Conservation (phyloP, 2,113 vertebrate species). For the Xiphophorus couchianus region DNA sequence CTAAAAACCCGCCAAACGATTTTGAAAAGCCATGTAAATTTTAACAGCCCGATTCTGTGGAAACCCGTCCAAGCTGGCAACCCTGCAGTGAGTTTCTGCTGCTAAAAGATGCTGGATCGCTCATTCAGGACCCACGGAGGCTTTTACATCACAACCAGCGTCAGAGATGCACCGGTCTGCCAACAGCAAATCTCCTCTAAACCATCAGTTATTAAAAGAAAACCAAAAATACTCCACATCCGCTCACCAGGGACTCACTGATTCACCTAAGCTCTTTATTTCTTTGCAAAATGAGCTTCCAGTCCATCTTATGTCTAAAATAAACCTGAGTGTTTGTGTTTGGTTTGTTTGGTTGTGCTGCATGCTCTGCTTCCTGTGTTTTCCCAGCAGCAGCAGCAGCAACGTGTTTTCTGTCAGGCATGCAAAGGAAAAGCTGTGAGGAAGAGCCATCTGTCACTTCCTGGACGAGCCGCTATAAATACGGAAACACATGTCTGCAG, state of each 20-base stretch:
- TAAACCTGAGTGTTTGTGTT: too few relatives aligned
- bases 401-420: slow-evolving; percentile 16
- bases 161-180: slow-evolving; percentile 57
- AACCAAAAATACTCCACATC: slow-evolving; percentile 42
- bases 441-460: slow-evolving; percentile 70
- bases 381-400: neutral
- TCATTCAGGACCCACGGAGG: slow-evolving; percentile 21
- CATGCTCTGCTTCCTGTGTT: neutral
- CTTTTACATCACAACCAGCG: slow-evolving; percentile 55
- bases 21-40: too few relatives aligned
- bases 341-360: neutral
- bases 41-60: too few relatives aligned
- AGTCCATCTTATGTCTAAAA: too few relatives aligned
- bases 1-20: too few relatives aligned
- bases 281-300: neutral
- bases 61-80: too few relatives aligned
- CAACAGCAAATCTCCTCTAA: slow-evolving; percentile 56
- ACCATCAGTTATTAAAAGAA: slow-evolving; percentile 59
- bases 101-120: neutral
- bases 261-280: slow-evolving; percentile 9
- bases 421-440: slow-evolving; percentile 58
- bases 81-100: too few relatives aligned
- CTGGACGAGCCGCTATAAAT: slow-evolving; percentile 68
- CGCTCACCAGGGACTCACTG: slow-evolving; percentile 28
- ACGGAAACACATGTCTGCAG: slow-evolving; percentile 47